Evolutionary conservation across 1,140 invertebrate species (phyloP).

Genomic region (Drosophila sechellia): DNA sequence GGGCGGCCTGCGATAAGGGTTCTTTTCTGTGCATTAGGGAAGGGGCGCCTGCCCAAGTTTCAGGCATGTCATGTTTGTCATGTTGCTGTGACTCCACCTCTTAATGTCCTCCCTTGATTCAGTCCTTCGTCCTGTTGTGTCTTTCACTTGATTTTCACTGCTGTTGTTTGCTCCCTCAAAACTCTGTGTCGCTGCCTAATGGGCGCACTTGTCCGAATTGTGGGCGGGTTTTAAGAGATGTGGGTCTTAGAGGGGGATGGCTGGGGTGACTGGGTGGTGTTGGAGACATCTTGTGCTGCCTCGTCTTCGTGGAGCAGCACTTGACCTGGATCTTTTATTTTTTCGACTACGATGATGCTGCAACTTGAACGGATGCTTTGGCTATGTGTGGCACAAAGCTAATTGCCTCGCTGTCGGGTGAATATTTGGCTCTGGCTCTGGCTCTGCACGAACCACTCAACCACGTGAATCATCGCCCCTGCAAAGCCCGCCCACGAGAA

Average conservation of each 20-base stretch:
- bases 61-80: constrained; percentile 54
- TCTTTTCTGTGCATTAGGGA: constrained; percentile 31
- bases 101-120: background rate
- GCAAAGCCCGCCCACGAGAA: no score
- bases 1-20: constrained; percentile 11
- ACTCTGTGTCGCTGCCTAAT: constrained; percentile 67
- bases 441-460: background rate
- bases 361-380: constrained; percentile 15
- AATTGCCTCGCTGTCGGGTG: constrained; percentile 47
- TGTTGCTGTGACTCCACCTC: constrained; percentile 25
- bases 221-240: background rate
- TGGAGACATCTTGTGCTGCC: constrained; percentile 38
- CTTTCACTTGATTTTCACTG: constrained; percentile 50
- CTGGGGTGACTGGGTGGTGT: constrained; percentile 11
- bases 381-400: constrained; percentile 55
- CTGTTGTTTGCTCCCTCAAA: constrained; percentile 15
- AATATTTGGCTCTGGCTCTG: no score
- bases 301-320: constrained; percentile 58
- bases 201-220: constrained; percentile 64
- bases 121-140: constrained; percentile 7
- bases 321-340: constrained; percentile 62
- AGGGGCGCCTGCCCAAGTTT: constrained; percentile 52
- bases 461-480: constrained; percentile 1
- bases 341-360: constrained; percentile 21
- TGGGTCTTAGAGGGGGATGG: background rate